Conservation (phyloP, 2,888 invertebrate genomes). For the Molorchus minor region DNA sequence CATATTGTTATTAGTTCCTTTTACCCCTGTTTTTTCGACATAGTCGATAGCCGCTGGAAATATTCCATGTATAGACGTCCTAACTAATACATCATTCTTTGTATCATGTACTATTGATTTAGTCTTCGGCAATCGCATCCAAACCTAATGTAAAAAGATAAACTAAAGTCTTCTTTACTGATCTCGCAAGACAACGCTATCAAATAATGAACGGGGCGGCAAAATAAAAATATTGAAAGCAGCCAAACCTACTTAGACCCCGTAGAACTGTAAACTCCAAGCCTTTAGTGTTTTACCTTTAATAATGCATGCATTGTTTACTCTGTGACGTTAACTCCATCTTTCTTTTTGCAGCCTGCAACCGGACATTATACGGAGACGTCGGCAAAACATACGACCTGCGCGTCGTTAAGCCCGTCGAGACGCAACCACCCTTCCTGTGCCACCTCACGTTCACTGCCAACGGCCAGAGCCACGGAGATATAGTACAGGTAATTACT, state of each 20-base stretch:
- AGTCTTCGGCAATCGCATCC: not conserved
- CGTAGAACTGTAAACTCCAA: slow-evolving; percentile 8
- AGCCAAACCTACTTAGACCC: slow-evolving; percentile 6
- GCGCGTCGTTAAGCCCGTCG: slow-evolving; percentile 75
- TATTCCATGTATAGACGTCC: not conserved
- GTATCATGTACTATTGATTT: not conserved
- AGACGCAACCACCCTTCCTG: slow-evolving; percentile 83
- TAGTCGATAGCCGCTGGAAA: no score
- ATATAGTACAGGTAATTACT: slow-evolving; percentile 79
- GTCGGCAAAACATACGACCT: slow-evolving; percentile 84
- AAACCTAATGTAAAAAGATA: not conserved
- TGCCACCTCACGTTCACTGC: slow-evolving; percentile 93
- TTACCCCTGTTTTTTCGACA: no score
- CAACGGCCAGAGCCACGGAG: slow-evolving; percentile 86
- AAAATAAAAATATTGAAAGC: no score
- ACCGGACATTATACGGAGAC: slow-evolving; percentile 90
- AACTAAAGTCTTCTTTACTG: not conserved
- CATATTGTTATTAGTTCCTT: no score
- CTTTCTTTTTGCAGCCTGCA: slow-evolving; percentile 72
- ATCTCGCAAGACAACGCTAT: not conserved
- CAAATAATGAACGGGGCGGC: not conserved
- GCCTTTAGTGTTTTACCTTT: slow-evolving; percentile 3
- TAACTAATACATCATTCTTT: not conserved
- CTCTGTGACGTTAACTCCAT: not conserved
- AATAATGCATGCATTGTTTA: slow-evolving; percentile 28